Evolutionary conservation across 1,140 invertebrate species (phyloP).

Genomic region (Pectinophora gossypiella): DNA sequence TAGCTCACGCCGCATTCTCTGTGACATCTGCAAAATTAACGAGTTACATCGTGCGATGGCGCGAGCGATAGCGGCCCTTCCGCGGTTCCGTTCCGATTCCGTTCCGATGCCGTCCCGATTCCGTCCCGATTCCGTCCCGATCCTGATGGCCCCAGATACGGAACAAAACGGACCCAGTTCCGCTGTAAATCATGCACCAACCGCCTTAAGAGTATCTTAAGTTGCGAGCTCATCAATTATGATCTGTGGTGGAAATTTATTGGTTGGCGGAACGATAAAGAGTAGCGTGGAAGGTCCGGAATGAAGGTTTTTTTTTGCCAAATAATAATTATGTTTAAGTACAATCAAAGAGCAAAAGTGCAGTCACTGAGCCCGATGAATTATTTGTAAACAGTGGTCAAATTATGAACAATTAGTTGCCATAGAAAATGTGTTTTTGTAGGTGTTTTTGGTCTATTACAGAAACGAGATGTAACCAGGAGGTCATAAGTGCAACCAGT

Average conservation of each 20-base stretch:
- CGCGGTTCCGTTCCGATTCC: slow-evolving; percentile 16
- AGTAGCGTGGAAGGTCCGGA: neutral
- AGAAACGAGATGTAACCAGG: no score
- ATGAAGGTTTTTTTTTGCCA: neutral
- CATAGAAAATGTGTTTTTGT: no score
- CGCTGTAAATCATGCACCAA: slow-evolving; percentile 20
- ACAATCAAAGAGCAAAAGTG: no score
- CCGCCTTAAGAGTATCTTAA: neutral
- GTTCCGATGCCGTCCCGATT: slow-evolving; percentile 9
- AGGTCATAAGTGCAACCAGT: no score
- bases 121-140: slow-evolving; percentile 15
- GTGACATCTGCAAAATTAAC: slow-evolving; percentile 32
- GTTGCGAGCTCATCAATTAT: slow-evolving; percentile 17
- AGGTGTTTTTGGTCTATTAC: no score
- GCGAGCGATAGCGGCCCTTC: slow-evolving; percentile 23
- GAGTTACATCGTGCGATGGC: slow-evolving; percentile 32
- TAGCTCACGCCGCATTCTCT: slow-evolving; percentile 9
- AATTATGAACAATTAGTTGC: no score
- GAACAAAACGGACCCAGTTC: neutral
- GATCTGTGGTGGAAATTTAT: slow-evolving; percentile 1
- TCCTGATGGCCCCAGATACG: neutral
- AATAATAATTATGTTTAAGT: no score
- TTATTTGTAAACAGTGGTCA: no score
- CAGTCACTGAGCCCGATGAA: no score
- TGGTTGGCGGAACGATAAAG: neutral